A percentile compares a stretch with the other conserved stretches of the same genome.
Conservation (phyloP, 2,888 invertebrate genomes). For the Plebejus argus region DNA sequence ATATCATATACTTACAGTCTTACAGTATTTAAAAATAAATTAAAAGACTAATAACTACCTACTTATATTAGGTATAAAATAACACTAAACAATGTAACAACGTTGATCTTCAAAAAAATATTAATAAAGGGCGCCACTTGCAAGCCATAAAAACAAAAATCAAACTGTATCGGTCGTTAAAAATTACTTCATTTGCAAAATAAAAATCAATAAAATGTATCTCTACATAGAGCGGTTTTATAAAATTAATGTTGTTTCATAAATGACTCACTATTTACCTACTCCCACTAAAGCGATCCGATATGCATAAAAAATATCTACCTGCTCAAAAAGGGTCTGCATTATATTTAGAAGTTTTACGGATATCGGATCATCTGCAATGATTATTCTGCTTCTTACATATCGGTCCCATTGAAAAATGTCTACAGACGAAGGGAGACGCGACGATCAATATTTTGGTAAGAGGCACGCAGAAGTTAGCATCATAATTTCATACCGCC, state of each 20-base stretch:
- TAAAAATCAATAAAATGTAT: conserved; percentile 5
- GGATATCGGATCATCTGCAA: conserved; percentile 62
- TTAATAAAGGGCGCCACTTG: too few relatives aligned
- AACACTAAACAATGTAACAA: too few relatives aligned
- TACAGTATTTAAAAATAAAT: too few relatives aligned
- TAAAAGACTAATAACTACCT: too few relatives aligned
- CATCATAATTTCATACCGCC: conserved; percentile 60
- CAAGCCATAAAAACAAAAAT: background rate
- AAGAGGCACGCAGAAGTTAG: conserved; percentile 65
- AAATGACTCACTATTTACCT: conserved; percentile 35
- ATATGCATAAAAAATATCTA: conserved; percentile 72
- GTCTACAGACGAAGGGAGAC: conserved; percentile 58
- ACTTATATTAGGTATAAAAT: too few relatives aligned
- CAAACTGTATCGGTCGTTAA: background rate
- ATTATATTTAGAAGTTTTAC: conserved; percentile 63
- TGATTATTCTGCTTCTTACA: conserved; percentile 62
- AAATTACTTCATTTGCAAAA: background rate
- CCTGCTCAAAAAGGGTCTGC: conserved; percentile 64
- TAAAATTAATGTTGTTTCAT: conserved; percentile 1
- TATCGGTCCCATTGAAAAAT: conserved; percentile 61
- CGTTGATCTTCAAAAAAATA: too few relatives aligned
- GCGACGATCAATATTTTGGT: conserved; percentile 76
- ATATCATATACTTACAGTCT: too few relatives aligned
- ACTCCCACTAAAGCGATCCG: conserved; percentile 56
- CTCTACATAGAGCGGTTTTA: background rate